Conservation (phyloP, 2,797 vertebrate genomes). For the Sphenodon punctatus region DNA sequence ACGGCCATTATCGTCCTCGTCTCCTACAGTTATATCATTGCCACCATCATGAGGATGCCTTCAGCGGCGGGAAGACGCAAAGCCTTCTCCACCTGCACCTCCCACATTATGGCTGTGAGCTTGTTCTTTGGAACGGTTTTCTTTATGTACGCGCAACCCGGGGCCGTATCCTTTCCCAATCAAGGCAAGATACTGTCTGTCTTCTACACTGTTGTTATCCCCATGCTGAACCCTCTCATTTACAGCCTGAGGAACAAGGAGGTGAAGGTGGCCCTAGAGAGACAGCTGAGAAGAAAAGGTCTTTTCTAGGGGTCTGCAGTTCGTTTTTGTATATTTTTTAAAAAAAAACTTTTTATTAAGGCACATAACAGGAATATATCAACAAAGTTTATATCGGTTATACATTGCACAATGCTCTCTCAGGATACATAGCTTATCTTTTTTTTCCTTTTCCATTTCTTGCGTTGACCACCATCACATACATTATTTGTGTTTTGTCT, state of each 20-base stretch:
- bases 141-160: conserved; percentile 50
- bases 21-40: conserved; percentile 46
- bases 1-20: conserved; percentile 36
- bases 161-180: conserved; percentile 35
- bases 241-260: conserved; percentile 60
- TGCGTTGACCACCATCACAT: too few relatives aligned
- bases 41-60: conserved; percentile 25
- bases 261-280: conserved; percentile 22
- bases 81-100: conserved; percentile 50
- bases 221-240: conserved; percentile 56
- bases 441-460: too few relatives aligned
- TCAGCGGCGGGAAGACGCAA: conserved; percentile 16
- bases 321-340: too few relatives aligned
- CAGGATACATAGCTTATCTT: too few relatives aligned
- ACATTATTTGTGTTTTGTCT: too few relatives aligned
- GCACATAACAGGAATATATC: too few relatives aligned
- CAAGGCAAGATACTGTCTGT: conserved; percentile 43
- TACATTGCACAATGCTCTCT: too few relatives aligned
- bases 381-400: too few relatives aligned
- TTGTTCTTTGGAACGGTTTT: conserved; percentile 52
- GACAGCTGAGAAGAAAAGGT: neutral
- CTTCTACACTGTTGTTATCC: conserved; percentile 51
- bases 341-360: too few relatives aligned
- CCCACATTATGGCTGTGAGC: conserved; percentile 41
- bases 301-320: neutral